phyloP scores from a whole-genome alignment of 2,888 invertebrate genomes.

The Ditula angustiorana region DNA sequence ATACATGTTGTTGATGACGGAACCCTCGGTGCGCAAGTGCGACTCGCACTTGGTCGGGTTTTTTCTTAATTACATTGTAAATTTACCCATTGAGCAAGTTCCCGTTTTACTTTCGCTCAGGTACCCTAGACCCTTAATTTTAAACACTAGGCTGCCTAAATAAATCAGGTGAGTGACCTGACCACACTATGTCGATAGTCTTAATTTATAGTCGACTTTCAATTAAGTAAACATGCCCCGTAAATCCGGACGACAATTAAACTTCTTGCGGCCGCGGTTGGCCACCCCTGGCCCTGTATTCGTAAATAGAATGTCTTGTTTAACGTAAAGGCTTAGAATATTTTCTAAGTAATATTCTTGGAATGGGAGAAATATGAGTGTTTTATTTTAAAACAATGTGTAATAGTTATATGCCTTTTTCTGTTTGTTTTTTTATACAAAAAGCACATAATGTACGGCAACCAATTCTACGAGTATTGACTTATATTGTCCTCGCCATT shows the following conservation, averaged over 20 bases:
- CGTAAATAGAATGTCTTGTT: slow-evolving; percentile 12
- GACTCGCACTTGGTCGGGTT: no score
- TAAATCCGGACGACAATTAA: slow-evolving; percentile 77
- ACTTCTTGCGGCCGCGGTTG: slow-evolving; percentile 66
- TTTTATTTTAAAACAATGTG: neutral
- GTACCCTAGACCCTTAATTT: neutral
- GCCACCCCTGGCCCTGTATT: slow-evolving; percentile 48
- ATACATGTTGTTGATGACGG: no score
- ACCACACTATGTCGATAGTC: slow-evolving; percentile 49
- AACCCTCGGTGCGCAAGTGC: no score
- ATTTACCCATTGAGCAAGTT: no score
- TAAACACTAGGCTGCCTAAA: slow-evolving; percentile 39
- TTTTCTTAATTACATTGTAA: no score
- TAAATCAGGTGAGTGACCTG: slow-evolving; percentile 49
- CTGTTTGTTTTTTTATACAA: neutral
- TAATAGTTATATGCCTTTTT: no score
- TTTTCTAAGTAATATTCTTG: no score
- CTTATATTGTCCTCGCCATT: neutral
- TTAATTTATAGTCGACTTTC: slow-evolving; percentile 82
- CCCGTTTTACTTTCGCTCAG: no score
- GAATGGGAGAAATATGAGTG: neutral
- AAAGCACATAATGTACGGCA: neutral
- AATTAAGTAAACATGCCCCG: slow-evolving; percentile 77
- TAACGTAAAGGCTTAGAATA: neutral
- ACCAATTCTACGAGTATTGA: neutral